Percentiles rank a stretch among this genome's conserved stretches.
phyloP scores from a whole-genome alignment of 2,888 invertebrate species.

The Nyleta sp. region DNA sequence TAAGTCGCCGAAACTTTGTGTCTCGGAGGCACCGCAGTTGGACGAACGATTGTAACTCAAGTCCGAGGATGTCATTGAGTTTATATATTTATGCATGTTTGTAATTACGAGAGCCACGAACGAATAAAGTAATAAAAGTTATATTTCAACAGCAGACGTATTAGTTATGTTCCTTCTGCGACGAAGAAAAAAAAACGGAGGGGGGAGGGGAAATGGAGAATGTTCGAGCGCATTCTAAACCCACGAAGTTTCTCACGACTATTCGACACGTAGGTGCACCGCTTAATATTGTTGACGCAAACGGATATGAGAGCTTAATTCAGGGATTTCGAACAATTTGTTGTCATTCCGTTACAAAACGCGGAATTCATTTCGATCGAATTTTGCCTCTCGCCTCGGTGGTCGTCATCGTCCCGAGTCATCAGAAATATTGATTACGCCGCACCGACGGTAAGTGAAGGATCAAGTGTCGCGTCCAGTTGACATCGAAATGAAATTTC shows the following conservation, averaged over 20 bases:
- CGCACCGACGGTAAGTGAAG: conserved; percentile 30
- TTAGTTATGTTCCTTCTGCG: conserved; percentile 46
- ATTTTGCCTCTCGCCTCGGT: neutral
- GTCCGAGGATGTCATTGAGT: conserved; percentile 54
- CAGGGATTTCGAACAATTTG: conserved; percentile 36
- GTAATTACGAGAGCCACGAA: conserved; percentile 56
- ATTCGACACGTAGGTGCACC: conserved; percentile 52
- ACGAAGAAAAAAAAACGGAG: conserved; percentile 18
- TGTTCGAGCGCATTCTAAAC: conserved; percentile 49
- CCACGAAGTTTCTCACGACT: conserved; percentile 57
- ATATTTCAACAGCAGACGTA: conserved; percentile 57
- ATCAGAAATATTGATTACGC: conserved; percentile 43
- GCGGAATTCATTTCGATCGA: conserved; percentile 8
- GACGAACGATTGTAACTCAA: conserved; percentile 54
- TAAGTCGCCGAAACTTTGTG: conserved; percentile 47
- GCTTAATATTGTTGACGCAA: conserved; percentile 38
- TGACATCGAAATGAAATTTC: conserved; percentile 20
- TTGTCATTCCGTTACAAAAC: conserved; percentile 5
- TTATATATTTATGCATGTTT: conserved; percentile 62
- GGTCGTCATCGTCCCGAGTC: conserved; percentile 1
- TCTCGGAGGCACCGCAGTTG: conserved; percentile 42
- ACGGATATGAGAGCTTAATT: conserved; percentile 43
- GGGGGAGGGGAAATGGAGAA: neutral
- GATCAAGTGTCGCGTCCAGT: conserved; percentile 28
- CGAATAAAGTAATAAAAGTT: conserved; percentile 63